Evolutionary conservation across 2,797 vertebrate genomes (phyloP).

Genomic region (Yasuhikotakia modesta): DNA sequence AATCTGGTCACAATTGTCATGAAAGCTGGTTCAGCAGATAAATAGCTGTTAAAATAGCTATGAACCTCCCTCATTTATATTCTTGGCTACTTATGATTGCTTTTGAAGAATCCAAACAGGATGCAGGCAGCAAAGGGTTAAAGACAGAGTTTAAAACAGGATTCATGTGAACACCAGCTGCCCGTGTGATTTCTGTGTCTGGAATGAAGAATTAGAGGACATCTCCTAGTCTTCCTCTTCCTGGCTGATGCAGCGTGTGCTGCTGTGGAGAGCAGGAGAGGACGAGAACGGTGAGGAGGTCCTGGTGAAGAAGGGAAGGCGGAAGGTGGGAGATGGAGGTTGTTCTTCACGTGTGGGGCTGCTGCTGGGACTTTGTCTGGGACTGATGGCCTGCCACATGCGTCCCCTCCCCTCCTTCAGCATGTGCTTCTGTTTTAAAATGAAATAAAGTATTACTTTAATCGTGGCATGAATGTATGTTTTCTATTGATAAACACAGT

Average conservation of each 20-base stretch:
- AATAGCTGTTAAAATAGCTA: background rate
- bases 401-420: slow-evolving; percentile 86
- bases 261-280: slow-evolving; percentile 70
- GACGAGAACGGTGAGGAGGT: slow-evolving; percentile 71
- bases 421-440: slow-evolving; percentile 80
- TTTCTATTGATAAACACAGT: background rate
- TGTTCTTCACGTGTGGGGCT: slow-evolving; percentile 79
- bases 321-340: slow-evolving; percentile 83
- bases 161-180: background rate
- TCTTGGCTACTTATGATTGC: slow-evolving; percentile 4
- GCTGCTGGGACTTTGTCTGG: slow-evolving; percentile 85
- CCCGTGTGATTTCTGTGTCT: background rate
- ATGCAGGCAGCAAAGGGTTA: background rate
- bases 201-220: background rate
- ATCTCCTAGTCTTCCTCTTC: slow-evolving; percentile 81
- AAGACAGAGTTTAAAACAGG: slow-evolving; percentile 17
- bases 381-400: slow-evolving; percentile 88
- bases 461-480: background rate
- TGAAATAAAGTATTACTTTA: background rate
- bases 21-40: background rate
- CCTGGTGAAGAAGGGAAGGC: slow-evolving; percentile 85
- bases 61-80: slow-evolving; percentile 27
- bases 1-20: slow-evolving; percentile 14
- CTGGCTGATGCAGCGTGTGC: slow-evolving; percentile 76
- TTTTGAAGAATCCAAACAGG: slow-evolving; percentile 10